These are phyloP conservation scores for Agrochola lota DNA, from an alignment of 2,888 invertebrate species.

Conservation along the genomic window DNA sequence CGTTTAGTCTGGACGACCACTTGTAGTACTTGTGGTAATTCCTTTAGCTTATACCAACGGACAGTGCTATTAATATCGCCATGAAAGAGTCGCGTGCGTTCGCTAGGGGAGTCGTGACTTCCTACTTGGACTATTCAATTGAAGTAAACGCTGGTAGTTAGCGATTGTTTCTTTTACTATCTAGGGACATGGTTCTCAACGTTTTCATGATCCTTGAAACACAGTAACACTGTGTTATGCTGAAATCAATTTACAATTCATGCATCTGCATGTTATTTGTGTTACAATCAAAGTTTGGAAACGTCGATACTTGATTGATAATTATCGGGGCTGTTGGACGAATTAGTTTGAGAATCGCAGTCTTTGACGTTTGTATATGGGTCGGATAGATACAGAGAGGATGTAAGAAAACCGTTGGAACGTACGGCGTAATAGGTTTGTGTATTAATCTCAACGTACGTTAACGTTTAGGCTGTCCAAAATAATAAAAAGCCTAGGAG, in stretches of 20 bases:
- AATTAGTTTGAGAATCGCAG: slow-evolving; percentile 26
- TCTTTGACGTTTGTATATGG: background rate
- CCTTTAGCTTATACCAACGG: slow-evolving; percentile 39
- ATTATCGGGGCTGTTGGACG: background rate
- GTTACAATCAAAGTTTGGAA: background rate
- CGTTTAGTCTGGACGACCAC: slow-evolving; percentile 40
- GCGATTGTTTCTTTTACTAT: slow-evolving; percentile 44
- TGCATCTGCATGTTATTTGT: background rate
- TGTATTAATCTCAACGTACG: background rate
- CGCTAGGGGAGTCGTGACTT: slow-evolving; percentile 62
- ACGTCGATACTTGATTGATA: background rate
- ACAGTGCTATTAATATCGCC: slow-evolving; percentile 51
- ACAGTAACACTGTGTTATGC: background rate
- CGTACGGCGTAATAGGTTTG: slow-evolving; percentile 10
- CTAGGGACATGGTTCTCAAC: slow-evolving; percentile 30
- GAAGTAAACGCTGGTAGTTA: slow-evolving; percentile 54
- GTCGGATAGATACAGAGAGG: slow-evolving; percentile 18
- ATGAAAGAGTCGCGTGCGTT: slow-evolving; percentile 48
- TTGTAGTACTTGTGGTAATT: slow-evolving; percentile 17
- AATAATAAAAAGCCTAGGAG: too few species aligned
- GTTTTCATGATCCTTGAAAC: background rate
- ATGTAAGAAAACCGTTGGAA: slow-evolving; percentile 43
- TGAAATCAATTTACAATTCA: background rate
- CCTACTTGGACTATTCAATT: slow-evolving; percentile 64
- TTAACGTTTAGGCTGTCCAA: background rate